phyloP scores from a whole-genome alignment of 2,797 vertebrate species.

The Scolopax bukidnonensis region DNA sequence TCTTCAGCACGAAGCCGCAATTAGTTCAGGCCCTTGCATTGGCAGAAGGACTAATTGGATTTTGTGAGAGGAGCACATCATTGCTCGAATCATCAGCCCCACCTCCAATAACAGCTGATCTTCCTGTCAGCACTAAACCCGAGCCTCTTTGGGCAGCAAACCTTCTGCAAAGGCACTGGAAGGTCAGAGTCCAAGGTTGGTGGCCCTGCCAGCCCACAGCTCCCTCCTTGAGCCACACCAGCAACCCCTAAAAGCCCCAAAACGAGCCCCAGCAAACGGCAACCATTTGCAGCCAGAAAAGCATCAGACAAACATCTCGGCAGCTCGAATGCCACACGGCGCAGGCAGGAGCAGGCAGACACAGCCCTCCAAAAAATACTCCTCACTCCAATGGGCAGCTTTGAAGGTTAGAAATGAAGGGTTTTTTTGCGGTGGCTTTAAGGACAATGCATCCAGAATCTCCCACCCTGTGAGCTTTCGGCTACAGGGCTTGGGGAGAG shows the following conservation, averaged over 20 bases:
- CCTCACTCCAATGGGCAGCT: neutral
- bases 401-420: neutral
- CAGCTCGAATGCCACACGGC: neutral
- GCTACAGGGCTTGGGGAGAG: neutral
- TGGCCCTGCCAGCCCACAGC: neutral
- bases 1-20: slow-evolving; percentile 4
- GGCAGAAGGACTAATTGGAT: slow-evolving; percentile 6
- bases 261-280: neutral
- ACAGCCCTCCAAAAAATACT: neutral
- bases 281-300: neutral
- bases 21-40: neutral
- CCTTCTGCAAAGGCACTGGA: neutral
- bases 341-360: neutral
- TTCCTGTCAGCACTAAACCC: neutral
- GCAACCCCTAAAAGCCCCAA: neutral
- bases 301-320: neutral
- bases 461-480: neutral
- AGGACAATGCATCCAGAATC: rapidly evolving
- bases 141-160: slow-evolving; percentile 35
- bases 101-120: slow-evolving; percentile 34
- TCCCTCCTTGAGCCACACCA: neutral
- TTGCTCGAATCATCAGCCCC: neutral
- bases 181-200: slow-evolving; percentile 4
- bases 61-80: slow-evolving; percentile 28
- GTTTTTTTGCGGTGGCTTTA: neutral